phyloP scores from a whole-genome alignment of 2,113 vertebrate genomes.

The Percina caprodes region DNA sequence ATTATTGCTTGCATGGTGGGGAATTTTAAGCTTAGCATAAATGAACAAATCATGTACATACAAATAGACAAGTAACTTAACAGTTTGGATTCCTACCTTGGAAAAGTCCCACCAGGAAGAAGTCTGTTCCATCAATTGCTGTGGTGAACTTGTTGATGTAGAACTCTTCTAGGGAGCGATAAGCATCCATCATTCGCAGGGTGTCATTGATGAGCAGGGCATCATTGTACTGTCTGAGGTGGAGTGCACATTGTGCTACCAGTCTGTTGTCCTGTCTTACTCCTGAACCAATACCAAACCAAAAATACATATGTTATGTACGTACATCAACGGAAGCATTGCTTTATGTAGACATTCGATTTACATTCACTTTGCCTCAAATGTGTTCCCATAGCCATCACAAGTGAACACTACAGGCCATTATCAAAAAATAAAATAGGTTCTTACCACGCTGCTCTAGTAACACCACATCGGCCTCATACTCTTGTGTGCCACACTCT shows the following conservation, averaged over 20 bases:
- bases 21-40: not conserved
- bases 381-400: not conserved
- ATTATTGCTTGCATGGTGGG: not conserved
- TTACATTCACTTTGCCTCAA: not conserved
- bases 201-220: constrained; percentile 90
- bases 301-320: constrained; percentile 2
- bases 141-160: constrained; percentile 66
- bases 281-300: no score
- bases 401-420: not conserved
- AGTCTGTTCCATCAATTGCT: constrained; percentile 78
- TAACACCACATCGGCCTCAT: constrained; percentile 88
- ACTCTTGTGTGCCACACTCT: constrained; percentile 88
- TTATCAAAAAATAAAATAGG: not conserved
- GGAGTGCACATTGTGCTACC: constrained; percentile 84
- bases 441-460: constrained; percentile 86
- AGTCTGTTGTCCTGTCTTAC: constrained; percentile 66
- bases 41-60: not conserved
- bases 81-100: constrained; percentile 75
- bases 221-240: constrained; percentile 92
- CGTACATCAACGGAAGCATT: not conserved
- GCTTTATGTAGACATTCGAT: not conserved
- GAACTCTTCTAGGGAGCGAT: constrained; percentile 83
- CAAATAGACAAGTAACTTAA: not conserved
- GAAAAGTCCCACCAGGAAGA: constrained; percentile 84
- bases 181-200: constrained; percentile 88